phyloP scores from a whole-genome alignment of 1,140 invertebrate species.

The Adoxophyes honmai region DNA sequence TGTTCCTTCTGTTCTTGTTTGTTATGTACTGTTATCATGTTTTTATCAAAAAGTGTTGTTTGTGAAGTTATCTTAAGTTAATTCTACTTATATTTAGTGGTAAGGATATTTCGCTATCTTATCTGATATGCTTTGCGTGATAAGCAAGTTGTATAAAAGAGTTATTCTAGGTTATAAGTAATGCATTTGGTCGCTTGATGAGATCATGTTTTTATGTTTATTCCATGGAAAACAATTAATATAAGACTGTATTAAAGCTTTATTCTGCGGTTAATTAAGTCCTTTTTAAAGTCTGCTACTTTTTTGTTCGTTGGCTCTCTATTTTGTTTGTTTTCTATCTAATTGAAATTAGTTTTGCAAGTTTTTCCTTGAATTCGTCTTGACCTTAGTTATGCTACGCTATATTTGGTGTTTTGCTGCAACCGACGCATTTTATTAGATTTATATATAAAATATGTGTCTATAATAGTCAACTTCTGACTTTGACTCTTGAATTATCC shows the following conservation, averaged over 20 bases:
- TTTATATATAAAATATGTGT: no score
- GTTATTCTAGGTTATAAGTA: slow-evolving; percentile 56
- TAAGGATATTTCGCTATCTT: slow-evolving; percentile 62
- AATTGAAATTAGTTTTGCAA: background rate
- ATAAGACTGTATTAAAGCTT: background rate
- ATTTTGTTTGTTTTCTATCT: background rate
- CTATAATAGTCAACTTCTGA: no score
- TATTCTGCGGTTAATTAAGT: background rate
- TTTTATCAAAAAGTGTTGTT: slow-evolving; percentile 75
- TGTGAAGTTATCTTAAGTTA: slow-evolving; percentile 56
- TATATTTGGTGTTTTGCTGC: slow-evolving; percentile 10
- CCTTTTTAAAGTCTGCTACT: background rate
- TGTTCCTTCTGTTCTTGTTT: slow-evolving; percentile 48
- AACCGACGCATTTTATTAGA: background rate
- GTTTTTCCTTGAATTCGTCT: background rate
- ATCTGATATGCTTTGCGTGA: slow-evolving; percentile 43
- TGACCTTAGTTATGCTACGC: background rate
- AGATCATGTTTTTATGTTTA: slow-evolving; percentile 65
- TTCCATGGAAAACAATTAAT: slow-evolving; percentile 41
- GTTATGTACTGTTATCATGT: slow-evolving; percentile 65
- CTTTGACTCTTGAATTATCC: no score
- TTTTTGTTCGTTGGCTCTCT: background rate
- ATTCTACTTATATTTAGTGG: slow-evolving; percentile 60
- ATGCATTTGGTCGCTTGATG: slow-evolving; percentile 26
- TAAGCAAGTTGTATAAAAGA: slow-evolving; percentile 34